Base-by-base conservation (phyloP, 2,113 vertebrate genomes). In the Oryzias melastigma region DNA sequence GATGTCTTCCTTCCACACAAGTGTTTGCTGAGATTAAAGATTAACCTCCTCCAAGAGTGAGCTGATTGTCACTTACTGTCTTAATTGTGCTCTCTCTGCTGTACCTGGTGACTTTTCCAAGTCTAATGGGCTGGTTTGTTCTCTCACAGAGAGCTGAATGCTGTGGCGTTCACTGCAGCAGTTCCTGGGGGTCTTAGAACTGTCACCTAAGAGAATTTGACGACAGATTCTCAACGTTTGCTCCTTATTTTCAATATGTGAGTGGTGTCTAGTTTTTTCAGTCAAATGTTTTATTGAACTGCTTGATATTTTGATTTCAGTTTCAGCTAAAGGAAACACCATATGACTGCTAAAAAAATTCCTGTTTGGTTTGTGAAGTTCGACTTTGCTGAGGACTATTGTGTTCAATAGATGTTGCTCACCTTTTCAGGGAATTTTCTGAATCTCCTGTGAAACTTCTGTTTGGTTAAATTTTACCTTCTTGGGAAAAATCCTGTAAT, bases 51-150 rank as follows among this genome's bases (percentile, higher is more conserved):
- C 12, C 6, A 18, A 41, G 52, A 19, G 52, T 14, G n/a, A 41
- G 15, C 52, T 54, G 52, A 14, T 40, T 7, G 29, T 54, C 42
- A 22, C 53, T 56, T 22, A 42, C 54, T 24, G 41, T 56, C 54
- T 15, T 24, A 15, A 43, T 42, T 40, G 13, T 43, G 16, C 20
- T 19, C 53, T 43, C 5, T 1, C 8, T 10, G 53, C 19, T 14
- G 18, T 19, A 16, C 40, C 42, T 17, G 16, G 18, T 8, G 13
- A 16, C 14, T 44, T 43, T 19, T 43, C 15, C 22, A 22, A n/a
- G 15, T 15, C 22, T 16, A 44, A 24, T 22, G 54, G 25, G 22
- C 19, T 55, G 40, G 16, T 43, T 56, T 20, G 40, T 43, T 18
- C 18, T 42, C 12, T 18, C 5, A 15, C 1, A 6, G 22, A 55